phyloP scores from a whole-genome alignment of 2,113 vertebrate species.

The Crotalus viridis region DNA sequence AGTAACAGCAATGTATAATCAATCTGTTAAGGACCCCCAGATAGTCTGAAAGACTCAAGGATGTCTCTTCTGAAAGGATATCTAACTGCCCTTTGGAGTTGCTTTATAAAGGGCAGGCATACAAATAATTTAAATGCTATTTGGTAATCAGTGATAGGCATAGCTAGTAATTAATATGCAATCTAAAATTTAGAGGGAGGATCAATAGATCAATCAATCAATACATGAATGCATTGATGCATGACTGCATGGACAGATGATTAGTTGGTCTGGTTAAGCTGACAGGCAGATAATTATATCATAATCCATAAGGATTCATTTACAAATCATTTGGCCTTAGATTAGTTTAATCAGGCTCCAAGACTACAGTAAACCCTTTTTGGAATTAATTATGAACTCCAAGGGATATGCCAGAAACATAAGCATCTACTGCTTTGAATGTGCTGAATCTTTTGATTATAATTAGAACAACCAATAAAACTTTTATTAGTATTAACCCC shows the following conservation, averaged over 20 bases:
- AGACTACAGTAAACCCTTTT: conserved; percentile 9
- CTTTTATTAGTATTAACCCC: conserved; percentile 41
- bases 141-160: neutral
- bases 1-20: neutral
- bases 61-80: neutral
- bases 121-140: neutral
- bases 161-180: fast-evolving
- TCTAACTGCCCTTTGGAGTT: neutral
- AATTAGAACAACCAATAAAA: conserved; percentile 48
- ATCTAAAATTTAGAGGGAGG: neutral
- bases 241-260: neutral
- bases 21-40: neutral
- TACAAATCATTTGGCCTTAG: conserved; percentile 22
- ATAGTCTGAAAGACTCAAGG: neutral
- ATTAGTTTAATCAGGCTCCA: conserved; percentile 24
- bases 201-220: neutral
- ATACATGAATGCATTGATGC: neutral
- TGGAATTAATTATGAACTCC: conserved; percentile 51
- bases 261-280: neutral
- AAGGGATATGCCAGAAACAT: conserved; percentile 28
- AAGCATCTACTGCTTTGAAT: conserved; percentile 29
- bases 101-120: neutral
- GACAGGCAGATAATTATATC: conserved; percentile 8
- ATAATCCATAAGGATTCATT: conserved; percentile 37
- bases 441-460: conserved; percentile 26